Conservation (phyloP, 2,797 vertebrate species). For the Emydoidea blandingii region DNA sequence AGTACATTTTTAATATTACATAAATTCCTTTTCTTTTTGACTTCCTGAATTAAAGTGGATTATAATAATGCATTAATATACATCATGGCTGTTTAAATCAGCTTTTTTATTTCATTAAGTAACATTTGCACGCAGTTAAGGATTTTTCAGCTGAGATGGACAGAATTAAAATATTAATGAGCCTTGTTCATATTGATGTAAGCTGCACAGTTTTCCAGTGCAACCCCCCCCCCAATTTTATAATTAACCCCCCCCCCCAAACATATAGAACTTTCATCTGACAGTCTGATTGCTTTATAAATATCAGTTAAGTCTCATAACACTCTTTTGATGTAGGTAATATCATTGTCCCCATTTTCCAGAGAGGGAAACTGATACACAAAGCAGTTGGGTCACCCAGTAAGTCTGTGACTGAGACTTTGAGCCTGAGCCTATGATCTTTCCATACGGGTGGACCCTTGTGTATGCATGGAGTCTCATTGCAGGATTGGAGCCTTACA, state of each 20-base stretch:
- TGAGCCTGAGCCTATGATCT: background rate
- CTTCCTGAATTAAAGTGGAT: constrained; percentile 57
- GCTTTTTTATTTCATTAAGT: constrained; percentile 57
- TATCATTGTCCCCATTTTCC: background rate
- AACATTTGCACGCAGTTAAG: constrained; percentile 66
- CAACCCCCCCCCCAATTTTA: background rate
- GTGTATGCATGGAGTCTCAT: fast-evolving
- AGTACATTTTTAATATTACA: background rate
- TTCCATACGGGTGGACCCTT: fast-evolving
- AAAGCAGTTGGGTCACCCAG: background rate
- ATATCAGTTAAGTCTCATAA: background rate
- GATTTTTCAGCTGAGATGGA: constrained; percentile 50
- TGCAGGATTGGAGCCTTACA: fast-evolving
- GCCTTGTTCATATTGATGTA: constrained; percentile 46
- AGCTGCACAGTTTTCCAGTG: background rate
- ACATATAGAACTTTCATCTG: background rate
- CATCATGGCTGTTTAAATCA: constrained; percentile 52
- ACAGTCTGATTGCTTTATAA: background rate
- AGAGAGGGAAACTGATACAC: background rate
- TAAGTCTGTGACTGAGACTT: background rate
- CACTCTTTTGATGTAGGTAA: background rate
- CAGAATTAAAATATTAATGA: constrained; percentile 56
- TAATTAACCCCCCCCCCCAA: background rate
- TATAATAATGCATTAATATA: constrained; percentile 68
- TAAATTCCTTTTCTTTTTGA: constrained; percentile 28